Evolutionary conservation across 2,113 vertebrate species (phyloP).

Genomic region (Montifringilla adamsi): DNA sequence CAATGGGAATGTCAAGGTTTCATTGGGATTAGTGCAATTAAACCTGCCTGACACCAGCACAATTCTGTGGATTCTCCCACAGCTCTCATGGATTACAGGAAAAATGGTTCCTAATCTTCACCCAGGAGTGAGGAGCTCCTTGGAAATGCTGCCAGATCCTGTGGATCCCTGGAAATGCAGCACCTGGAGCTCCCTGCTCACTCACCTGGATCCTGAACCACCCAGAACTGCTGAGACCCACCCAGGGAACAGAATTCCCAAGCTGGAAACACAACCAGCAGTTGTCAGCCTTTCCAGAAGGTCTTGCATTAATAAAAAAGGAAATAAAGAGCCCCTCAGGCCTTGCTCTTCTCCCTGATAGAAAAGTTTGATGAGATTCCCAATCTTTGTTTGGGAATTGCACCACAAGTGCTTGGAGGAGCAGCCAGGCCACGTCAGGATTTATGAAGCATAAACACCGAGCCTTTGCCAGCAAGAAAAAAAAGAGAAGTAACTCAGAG

Average conservation of each 20-base stretch:
- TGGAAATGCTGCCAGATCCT: neutral
- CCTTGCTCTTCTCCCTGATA: rapidly evolving
- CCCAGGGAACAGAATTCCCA: rapidly evolving
- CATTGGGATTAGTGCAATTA: neutral
- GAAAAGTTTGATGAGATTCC: neutral
- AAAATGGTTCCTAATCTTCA: rapidly evolving
- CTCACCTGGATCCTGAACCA: neutral
- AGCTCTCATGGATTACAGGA: rapidly evolving
- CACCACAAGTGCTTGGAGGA: neutral
- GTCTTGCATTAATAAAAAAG: neutral
- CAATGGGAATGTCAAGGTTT: rapidly evolving
- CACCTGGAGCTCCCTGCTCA: neutral
- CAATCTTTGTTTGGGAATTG: neutral
- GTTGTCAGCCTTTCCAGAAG: neutral
- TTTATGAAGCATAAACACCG: neutral
- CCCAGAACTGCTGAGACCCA: neutral
- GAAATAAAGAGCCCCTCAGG: neutral
- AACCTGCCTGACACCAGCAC: neutral
- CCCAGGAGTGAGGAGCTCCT: neutral
- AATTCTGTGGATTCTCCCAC: rapidly evolving
- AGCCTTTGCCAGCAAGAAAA: neutral
- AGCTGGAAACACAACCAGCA: neutral
- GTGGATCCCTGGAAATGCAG: neutral
- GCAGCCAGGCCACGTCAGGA: neutral
- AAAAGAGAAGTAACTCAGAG: neutral